These are phyloP conservation scores for Anastatus disparis DNA, from an alignment of 1,140 invertebrate genomes.

Conservation along the genomic window DNA sequence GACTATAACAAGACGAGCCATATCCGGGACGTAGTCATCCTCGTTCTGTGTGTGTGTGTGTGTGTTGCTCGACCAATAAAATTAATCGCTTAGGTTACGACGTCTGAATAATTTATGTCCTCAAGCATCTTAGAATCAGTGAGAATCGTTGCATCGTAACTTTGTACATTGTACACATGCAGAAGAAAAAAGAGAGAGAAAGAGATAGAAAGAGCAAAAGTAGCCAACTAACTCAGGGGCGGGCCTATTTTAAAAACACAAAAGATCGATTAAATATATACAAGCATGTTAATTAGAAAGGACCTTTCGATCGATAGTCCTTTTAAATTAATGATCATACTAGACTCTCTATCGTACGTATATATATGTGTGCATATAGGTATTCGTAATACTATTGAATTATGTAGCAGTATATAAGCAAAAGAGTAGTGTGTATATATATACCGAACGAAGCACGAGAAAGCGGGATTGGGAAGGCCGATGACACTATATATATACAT, in stretches of 20 bases:
- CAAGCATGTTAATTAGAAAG: slow-evolving; percentile 35
- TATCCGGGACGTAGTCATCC: slow-evolving; percentile 58
- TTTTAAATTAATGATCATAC: too few relatives aligned
- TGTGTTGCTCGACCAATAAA: slow-evolving; percentile 62
- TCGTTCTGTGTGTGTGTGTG: too few relatives aligned
- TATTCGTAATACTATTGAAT: neutral
- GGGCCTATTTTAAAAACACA: too few relatives aligned
- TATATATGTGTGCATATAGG: too few relatives aligned
- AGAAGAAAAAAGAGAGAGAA: too few relatives aligned
- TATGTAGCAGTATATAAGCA: neutral
- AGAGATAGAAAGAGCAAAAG: too few relatives aligned
- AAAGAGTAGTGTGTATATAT: neutral
- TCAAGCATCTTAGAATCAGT: neutral
- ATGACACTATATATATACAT: slow-evolving; percentile 3
- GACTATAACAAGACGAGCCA: slow-evolving; percentile 49
- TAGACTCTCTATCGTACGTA: too few relatives aligned
- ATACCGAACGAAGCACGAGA: neutral
- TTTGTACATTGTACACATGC: too few relatives aligned
- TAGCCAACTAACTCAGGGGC: too few relatives aligned
- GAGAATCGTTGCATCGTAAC: too few relatives aligned
- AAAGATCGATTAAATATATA: slow-evolving; percentile 33
- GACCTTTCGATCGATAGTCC: too few relatives aligned
- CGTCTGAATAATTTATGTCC: slow-evolving; percentile 61
- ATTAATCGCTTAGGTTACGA: slow-evolving; percentile 59
- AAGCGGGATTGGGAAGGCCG: neutral